Percentiles rank a stretch among this genome's conserved stretches.
Conservation (phyloP, 2,797 vertebrate genomes). For the Leuciscus waleckii region DNA sequence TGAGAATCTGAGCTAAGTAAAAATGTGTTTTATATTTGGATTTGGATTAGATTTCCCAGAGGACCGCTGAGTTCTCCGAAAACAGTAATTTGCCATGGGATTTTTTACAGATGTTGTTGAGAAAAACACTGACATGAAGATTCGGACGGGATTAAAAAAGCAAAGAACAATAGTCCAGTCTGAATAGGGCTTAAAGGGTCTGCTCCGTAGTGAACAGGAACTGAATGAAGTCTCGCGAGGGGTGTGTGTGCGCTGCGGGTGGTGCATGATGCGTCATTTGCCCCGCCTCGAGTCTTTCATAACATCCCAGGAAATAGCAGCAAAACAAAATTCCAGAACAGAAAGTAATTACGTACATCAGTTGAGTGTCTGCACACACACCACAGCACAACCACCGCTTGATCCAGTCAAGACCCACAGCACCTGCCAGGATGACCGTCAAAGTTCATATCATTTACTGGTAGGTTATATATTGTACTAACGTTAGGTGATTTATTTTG, state of each 20-base stretch:
- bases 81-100: no score
- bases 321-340: neutral
- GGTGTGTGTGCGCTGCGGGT: no score
- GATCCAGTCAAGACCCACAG: neutral
- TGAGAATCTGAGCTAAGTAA: no score
- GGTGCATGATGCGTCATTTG: neutral
- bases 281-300: slow-evolving; percentile 54
- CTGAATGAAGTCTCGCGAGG: neutral
- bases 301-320: slow-evolving; percentile 37
- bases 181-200: no score
- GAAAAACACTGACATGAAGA: no score
- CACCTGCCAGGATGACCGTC: slow-evolving; percentile 57
- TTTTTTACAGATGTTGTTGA: no score
- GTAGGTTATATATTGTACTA: slow-evolving; percentile 55
- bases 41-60: no score
- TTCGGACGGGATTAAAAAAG: no score
- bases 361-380: neutral
- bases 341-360: neutral
- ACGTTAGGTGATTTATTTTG: slow-evolving; percentile 10
- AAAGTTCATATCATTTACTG: slow-evolving; percentile 67
- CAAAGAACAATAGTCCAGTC: no score
- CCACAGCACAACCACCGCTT: neutral
- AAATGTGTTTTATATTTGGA: no score
- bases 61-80: no score
- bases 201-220: neutral